Percentiles rank a stretch among this genome's conserved stretches.
Conservation (phyloP, 2,113 vertebrate genomes). For the Chroicocephalus ridibundus region DNA sequence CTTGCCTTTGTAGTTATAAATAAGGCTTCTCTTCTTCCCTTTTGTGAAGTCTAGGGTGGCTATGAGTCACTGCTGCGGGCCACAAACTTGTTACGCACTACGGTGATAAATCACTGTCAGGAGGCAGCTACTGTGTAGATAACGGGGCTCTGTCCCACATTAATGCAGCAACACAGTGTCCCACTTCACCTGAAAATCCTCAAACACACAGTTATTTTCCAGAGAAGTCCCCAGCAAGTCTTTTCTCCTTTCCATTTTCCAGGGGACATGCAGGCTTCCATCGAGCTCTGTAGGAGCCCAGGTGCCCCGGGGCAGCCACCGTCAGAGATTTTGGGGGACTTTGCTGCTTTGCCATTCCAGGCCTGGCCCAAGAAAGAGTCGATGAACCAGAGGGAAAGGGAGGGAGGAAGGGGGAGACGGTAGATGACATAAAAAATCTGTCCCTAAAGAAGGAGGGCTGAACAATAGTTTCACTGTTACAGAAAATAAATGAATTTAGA, state of each 20-base stretch:
- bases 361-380: not conserved
- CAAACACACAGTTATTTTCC: not conserved
- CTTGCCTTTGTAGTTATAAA: slow-evolving; percentile 37
- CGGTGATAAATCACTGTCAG: slow-evolving; percentile 37
- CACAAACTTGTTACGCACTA: slow-evolving; percentile 14
- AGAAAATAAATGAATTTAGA: not conserved
- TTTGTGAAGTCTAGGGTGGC: slow-evolving; percentile 5
- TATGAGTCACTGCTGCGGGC: slow-evolving; percentile 42
- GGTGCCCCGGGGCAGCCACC: not conserved
- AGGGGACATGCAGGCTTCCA: accelerated
- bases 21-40: not conserved
- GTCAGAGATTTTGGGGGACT: not conserved
- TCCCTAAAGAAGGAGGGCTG: not conserved
- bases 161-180: not conserved
- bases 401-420: not conserved
- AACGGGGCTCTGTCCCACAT: not conserved
- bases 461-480: not conserved
- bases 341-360: not conserved
- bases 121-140: not conserved
- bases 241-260: not conserved
- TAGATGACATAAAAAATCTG: not conserved
- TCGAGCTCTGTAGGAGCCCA: not conserved
- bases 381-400: not conserved
- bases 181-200: not conserved
- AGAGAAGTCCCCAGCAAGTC: not conserved